Percentiles rank a stretch among this genome's conserved stretches.
These are phyloP conservation scores for Indicator maculatus DNA, from an alignment of 2,113 vertebrate species.

Conservation along the genomic window DNA sequence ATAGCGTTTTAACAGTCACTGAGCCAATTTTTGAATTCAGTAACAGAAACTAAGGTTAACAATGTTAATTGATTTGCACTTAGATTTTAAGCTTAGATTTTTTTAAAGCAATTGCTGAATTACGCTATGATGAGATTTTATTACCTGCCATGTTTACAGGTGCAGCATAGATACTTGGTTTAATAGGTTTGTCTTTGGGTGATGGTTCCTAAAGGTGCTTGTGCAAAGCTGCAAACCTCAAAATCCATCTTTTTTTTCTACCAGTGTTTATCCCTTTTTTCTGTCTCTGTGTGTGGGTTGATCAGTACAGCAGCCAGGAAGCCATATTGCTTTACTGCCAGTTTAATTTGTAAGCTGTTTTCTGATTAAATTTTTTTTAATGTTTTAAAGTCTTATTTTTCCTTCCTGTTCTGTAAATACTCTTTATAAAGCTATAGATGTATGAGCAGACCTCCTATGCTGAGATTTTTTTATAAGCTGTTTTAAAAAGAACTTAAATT, in stretches of 20 bases:
- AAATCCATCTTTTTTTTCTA: neutral
- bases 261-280: neutral
- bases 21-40: neutral
- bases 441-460: neutral
- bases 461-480: neutral
- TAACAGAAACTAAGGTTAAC: neutral
- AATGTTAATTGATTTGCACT: slow-evolving; percentile 26
- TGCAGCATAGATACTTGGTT: neutral
- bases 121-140: neutral
- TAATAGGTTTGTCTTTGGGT: neutral
- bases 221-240: neutral
- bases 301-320: neutral
- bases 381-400: neutral
- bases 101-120: neutral
- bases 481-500: neutral
- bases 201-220: neutral
- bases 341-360: neutral
- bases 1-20: neutral
- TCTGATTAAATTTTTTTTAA: neutral
- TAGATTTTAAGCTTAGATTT: neutral
- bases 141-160: neutral
- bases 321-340: neutral
- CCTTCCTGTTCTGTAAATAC: slow-evolving; percentile 40
- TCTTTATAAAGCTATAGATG: neutral
- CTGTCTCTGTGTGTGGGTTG: neutral